These are phyloP conservation scores for human (Homo sapiens) DNA, from an alignment of 2,113 vertebrate species.

Conservation along the genomic window GRCh38 chr15:45941501-45942000, in stretches of 20 bases:
- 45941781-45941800: not conserved
- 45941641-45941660: not conserved
- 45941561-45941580: not conserved
- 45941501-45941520: not conserved
- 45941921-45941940: not conserved
- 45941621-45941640: not conserved
- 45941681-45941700: not conserved
- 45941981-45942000: not conserved
- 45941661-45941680: not conserved
- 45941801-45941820: not conserved
- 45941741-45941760: not conserved
- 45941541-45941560: not conserved
- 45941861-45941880: not conserved
- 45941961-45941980: slow-evolving; percentile 10
- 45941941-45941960: not conserved
- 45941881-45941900: slow-evolving; percentile 22
- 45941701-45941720: not conserved
- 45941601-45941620: not conserved
- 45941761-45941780: slow-evolving; percentile 32
- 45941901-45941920: not conserved
- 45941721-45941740: not conserved
- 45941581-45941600: not conserved
- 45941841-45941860: not conserved
- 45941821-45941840: not conserved
- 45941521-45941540: not conserved